phyloP scores from a whole-genome alignment of 1,140 invertebrate species.

The Drosophila kepulauana region DNA sequence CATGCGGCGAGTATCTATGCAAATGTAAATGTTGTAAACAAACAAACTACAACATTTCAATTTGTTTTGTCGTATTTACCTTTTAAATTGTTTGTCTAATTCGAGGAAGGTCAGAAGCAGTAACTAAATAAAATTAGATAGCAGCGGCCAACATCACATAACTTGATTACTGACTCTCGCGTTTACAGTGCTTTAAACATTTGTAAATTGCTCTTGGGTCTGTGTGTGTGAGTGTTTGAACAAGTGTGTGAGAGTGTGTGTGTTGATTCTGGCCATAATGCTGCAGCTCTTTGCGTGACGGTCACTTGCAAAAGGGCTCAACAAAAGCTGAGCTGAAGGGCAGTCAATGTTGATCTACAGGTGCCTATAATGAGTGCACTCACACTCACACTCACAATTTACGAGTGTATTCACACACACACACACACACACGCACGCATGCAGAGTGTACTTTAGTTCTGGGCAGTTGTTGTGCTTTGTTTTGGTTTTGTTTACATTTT shows the following conservation, averaged over 20 bases:
- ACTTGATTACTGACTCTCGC: constrained; percentile 22
- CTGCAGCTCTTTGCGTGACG: constrained; percentile 42
- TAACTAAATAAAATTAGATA: not conserved
- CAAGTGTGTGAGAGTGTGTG: not conserved
- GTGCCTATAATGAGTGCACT: constrained; percentile 49
- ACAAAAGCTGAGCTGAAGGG: constrained; percentile 54
- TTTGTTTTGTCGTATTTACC: constrained; percentile 25
- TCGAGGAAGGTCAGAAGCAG: constrained; percentile 12
- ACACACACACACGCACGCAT: constrained; percentile 12
- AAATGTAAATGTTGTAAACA: constrained; percentile 30
- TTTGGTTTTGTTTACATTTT: constrained; percentile 32
- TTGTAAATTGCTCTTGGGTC: constrained; percentile 9
- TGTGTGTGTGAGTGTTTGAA: not conserved
- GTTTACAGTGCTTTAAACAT: constrained; percentile 10
- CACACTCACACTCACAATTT: constrained; percentile 17
- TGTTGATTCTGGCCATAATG: constrained; percentile 14
- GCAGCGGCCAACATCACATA: not conserved
- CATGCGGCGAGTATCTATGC: constrained; percentile 45
- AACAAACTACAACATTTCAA: constrained; percentile 35
- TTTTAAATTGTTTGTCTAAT: constrained; percentile 25
- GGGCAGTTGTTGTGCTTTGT: constrained; percentile 38
- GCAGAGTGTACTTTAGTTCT: constrained; percentile 11
- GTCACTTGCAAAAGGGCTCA: constrained; percentile 68
- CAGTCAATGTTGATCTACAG: constrained; percentile 75
- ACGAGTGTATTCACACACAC: constrained; percentile 15